Base-by-base conservation (phyloP, 2,797 vertebrate genomes). In the Xenopus petersii region DNA sequence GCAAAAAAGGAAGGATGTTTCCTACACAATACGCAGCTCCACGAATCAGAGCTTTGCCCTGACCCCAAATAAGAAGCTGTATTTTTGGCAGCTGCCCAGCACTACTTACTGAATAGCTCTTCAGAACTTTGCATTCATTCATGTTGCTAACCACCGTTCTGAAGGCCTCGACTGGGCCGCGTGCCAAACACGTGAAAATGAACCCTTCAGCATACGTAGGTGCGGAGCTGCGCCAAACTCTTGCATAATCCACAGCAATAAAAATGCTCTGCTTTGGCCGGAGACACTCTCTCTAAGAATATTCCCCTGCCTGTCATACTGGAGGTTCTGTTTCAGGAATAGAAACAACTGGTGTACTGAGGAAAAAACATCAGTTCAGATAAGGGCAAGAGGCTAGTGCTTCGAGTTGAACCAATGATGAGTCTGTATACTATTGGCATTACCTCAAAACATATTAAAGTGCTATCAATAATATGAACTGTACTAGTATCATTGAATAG, bases 121-220 rank as follows among this genome's bases (percentile, higher is more conserved):
- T 84, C 88, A 86, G 89, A 89, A 91, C 88, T 91, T 87, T 30
- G 88, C 87, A 86, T 87, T 91, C 91, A 91, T 91, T 92, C 91
- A 91, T 89, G 87, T 85, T 86, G 82, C 89, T 92, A 91, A 91
- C 90, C 89, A 87, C 87, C 88, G 88, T 89, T 89, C 89, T 86
- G 87, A 90, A 88, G 90, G 86, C 88, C 87, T 89, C 85, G 83
- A 80, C 90, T 89, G 89, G 91, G 91, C 88, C 81, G 81, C 82
- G 80, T 87, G 91, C 92, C 93, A 93, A 92, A 89, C 88, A 91
- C 89, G 88, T 36, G 81, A 89, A 91, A 90, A 90, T 88, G 88
- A 91, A 89, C 87, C 88, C 88, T 90, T 86, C 81, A 89, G 89
- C 85, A 91, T 87, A 91, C 85, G 87, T 88, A 88, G 88, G 84